phyloP scores from a whole-genome alignment of 1,140 invertebrate species.

The Bombyx mandarina region DNA sequence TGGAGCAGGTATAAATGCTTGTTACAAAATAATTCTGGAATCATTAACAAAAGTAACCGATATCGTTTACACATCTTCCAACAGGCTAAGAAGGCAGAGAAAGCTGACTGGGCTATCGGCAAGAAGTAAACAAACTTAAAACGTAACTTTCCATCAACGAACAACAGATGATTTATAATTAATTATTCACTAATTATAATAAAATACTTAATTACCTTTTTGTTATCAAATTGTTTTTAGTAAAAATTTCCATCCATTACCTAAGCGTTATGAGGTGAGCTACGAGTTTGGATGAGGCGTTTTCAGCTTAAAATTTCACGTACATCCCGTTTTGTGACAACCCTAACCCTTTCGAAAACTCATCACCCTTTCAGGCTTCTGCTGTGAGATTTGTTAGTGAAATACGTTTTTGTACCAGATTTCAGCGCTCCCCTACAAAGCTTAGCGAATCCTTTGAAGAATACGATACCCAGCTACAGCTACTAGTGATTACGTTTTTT shows the following conservation, averaged over 20 bases:
- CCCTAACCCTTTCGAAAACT: conserved; percentile 14
- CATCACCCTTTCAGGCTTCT: conserved; percentile 15
- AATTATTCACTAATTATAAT: conserved; percentile 46
- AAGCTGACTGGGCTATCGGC: conserved; percentile 81
- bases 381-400: conserved; percentile 17
- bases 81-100: conserved; percentile 85
- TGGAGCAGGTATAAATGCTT: too few relatives aligned
- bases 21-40: too few relatives aligned
- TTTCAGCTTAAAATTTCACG: conserved; percentile 33
- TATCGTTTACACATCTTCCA: conserved; percentile 39
- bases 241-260: conserved; percentile 22
- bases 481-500: conserved; percentile 15
- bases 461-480: conserved; percentile 9
- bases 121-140: conserved; percentile 73
- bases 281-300: conserved; percentile 31
- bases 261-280: conserved; percentile 47
- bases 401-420: conserved; percentile 14
- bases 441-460: conserved; percentile 35
- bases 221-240: conserved; percentile 31
- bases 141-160: conserved; percentile 22
- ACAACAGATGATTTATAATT: conserved; percentile 44
- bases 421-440: conserved; percentile 19
- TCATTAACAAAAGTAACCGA: neutral
- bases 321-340: conserved; percentile 25
- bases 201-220: conserved; percentile 55